These are phyloP conservation scores for Fragum fragum DNA, from an alignment of 2,888 invertebrate genomes.

Conservation along the genomic window DNA sequence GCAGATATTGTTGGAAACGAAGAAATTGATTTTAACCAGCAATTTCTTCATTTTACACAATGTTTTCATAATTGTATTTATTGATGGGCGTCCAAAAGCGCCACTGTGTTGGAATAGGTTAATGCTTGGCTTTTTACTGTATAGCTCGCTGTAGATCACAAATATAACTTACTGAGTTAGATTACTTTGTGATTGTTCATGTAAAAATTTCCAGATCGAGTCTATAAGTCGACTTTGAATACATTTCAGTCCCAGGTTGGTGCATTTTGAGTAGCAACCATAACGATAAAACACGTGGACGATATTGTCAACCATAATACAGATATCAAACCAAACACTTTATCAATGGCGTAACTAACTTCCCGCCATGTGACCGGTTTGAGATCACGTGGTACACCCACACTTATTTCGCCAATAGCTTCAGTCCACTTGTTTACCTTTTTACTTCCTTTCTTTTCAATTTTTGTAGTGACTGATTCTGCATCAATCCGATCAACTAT, in stretches of 20 bases:
- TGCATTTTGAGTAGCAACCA: neutral
- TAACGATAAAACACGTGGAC: neutral
- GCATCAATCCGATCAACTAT: neutral
- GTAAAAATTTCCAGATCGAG: no score
- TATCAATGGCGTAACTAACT: slow-evolving; percentile 16
- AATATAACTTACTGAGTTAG: no score
- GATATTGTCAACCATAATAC: neutral
- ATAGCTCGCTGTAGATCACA: no score
- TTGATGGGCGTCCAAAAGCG: no score
- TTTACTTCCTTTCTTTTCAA: neutral
- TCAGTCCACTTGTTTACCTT: neutral
- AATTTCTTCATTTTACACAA: no score
- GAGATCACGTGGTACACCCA: slow-evolving; percentile 9
- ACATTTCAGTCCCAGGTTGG: neutral
- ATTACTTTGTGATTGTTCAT: no score
- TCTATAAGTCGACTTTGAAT: no score
- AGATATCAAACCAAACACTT: neutral
- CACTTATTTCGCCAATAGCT: neutral
- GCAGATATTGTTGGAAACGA: no score
- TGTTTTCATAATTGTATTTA: no score
- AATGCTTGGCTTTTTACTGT: no score
- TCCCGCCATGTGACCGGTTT: slow-evolving; percentile 21
- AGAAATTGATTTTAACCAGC: no score
- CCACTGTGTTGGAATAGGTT: no score
- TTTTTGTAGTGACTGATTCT: neutral